Conservation (phyloP, 1,140 invertebrate species). For the Calephelis virginiensis region DNA sequence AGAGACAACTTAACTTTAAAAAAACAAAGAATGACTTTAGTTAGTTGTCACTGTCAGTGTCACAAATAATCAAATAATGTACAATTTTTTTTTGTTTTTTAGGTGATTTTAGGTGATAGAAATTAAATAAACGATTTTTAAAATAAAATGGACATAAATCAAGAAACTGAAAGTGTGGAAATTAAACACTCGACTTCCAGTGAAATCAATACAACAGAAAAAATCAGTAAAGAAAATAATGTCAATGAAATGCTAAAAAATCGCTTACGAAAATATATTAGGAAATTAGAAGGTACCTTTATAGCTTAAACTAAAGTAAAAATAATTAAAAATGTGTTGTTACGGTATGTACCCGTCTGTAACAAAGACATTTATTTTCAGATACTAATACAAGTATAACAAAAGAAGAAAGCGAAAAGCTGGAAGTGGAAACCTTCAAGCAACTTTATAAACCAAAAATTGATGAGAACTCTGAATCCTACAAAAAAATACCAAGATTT, state of each 20-base stretch:
- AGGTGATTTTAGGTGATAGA: no score
- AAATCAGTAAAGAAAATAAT: constrained; percentile 43
- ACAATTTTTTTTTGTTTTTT: no score
- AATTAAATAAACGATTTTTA: background rate
- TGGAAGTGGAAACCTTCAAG: constrained; percentile 64
- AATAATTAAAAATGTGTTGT: background rate
- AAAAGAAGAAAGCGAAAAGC: constrained; percentile 63
- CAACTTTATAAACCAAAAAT: constrained; percentile 62
- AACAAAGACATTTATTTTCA: constrained; percentile 28
- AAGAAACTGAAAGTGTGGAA: constrained; percentile 45
- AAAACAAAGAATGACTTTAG: no score
- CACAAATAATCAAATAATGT: no score
- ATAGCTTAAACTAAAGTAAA: background rate
- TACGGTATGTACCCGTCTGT: background rate
- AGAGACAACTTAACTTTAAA: no score
- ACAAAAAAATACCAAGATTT: constrained; percentile 85
- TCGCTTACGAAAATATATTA: constrained; percentile 59
- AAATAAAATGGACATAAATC: constrained; percentile 41
- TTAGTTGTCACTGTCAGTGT: no score
- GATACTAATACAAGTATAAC: constrained; percentile 53
- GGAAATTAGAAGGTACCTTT: constrained; percentile 56
- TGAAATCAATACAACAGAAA: background rate
- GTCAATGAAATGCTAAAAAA: constrained; percentile 56
- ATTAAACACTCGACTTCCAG: constrained; percentile 30
- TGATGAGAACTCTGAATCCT: constrained; percentile 55